Base-by-base conservation (phyloP, 2,113 vertebrate genomes). In the Nothobranchius furzeri region DNA sequence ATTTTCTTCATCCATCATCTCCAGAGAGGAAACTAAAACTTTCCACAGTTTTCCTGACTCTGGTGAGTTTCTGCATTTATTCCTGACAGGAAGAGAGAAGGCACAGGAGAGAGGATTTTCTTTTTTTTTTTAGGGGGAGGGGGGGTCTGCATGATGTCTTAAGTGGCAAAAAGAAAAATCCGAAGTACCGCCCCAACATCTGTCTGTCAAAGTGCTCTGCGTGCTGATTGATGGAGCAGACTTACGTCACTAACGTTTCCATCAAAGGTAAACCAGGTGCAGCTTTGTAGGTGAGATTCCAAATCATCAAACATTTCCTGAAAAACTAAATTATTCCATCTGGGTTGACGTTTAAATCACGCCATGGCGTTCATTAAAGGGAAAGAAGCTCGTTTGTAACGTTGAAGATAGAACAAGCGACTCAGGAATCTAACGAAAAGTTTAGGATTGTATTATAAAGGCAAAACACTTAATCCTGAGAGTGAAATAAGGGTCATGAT, bases 161-260 rank as follows among this genome's bases (percentile, higher is more conserved):
- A 85, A 71, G 80, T 85, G 82, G 75, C 79, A 70, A 45, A 74
- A 70, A 85, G 76, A 83, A 84, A 84, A 75, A 76, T 63, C 81
- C 10, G 13, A 85, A 83, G 91, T 85, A 88, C 88, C 89, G 92
- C 90, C 92, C 91, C 82, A 89, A 80, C 87, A 89, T 89, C 82
- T 92, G 90, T 87, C 86, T 78, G 83, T 91, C 86, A 84, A 48
- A 49, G 73, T 64, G 80, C 71, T 81, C 87, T 68, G 89, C 65
- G 60, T 43, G 69, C 80, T 76, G 87, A 88, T 86, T 92, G 88
- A 93, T 89, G 88, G 79, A 89, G 73, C 72, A 3, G 48, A 88
- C 74, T 81, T 91, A 90, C 90, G 88, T 93, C 94, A 84, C 90
- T 63, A 25, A 74, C 69, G 78, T 86, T 85, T 88, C 84, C 89